Percentiles rank a stretch among this genome's conserved stretches.
Conservation (phyloP, 2,113 vertebrate species). For the Upupa epops region DNA sequence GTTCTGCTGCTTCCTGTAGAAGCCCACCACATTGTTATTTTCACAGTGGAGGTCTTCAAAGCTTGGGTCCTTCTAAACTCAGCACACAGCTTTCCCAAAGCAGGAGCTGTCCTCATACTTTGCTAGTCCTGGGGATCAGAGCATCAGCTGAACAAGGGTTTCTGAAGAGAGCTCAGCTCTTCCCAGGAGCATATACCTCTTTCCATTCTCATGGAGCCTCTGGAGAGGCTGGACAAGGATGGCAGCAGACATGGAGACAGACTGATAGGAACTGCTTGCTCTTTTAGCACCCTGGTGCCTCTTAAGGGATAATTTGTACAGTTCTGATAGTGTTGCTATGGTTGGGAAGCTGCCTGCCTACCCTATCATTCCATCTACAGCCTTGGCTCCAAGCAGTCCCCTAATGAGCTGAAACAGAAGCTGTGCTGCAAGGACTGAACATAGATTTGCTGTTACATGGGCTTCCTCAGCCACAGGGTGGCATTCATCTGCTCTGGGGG, state of each 20-base stretch:
- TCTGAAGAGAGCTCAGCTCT: neutral
- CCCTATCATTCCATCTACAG: neutral
- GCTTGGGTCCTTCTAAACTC: neutral
- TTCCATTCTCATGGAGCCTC: neutral
- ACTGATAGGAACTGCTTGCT: neutral
- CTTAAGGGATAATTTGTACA: neutral
- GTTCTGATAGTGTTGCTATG: rapidly evolving
- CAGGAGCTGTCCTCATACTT: neutral
- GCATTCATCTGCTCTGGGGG: neutral
- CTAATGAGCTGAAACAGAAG: neutral
- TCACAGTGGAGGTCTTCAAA: neutral
- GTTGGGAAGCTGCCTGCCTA: neutral
- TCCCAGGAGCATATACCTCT: neutral
- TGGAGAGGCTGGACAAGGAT: neutral
- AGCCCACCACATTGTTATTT: neutral
- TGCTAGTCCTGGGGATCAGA: neutral
- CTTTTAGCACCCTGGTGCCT: neutral
- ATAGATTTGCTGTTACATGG: neutral
- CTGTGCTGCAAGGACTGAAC: neutral
- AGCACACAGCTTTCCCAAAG: neutral
- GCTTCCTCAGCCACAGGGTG: neutral
- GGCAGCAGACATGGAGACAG: neutral
- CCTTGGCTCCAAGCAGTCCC: neutral
- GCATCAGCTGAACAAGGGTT: neutral
- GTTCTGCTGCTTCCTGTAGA: neutral